A percentile compares a stretch with the other conserved stretches of the same genome.
phyloP scores from a whole-genome alignment of 2,797 vertebrate genomes.

The Sebastes melanostomus region DNA sequence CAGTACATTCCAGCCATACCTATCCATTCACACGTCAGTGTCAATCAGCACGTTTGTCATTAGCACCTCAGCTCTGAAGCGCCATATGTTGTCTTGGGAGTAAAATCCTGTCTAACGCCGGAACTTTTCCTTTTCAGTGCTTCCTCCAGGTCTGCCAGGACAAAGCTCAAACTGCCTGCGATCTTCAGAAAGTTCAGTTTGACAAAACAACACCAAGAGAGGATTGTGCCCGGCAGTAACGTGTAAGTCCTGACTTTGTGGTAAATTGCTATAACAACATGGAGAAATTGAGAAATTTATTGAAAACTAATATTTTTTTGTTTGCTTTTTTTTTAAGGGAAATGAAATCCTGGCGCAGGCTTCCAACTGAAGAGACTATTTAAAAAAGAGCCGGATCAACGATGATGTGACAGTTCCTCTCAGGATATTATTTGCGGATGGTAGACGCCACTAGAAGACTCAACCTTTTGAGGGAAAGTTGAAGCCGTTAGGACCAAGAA shows the following conservation, averaged over 20 bases:
- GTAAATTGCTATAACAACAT: fast-evolving
- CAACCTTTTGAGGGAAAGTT: slow-evolving; percentile 7
- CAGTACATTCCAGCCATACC: slow-evolving; percentile 37
- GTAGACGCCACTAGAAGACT: not conserved
- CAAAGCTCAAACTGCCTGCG: slow-evolving; percentile 70
- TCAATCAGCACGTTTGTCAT: slow-evolving; percentile 23
- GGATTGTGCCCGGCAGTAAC: slow-evolving; percentile 71
- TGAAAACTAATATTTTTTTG: not conserved
- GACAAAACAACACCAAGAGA: slow-evolving; percentile 67
- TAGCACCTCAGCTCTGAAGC: slow-evolving; percentile 37
- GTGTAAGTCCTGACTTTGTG: slow-evolving; percentile 70
- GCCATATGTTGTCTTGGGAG: not conserved
- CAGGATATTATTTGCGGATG: not conserved
- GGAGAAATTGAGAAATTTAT: too few relatives aligned
- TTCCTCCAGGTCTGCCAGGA: slow-evolving; percentile 40
- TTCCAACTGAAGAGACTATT: slow-evolving; percentile 60
- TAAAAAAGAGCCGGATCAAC: slow-evolving; percentile 3
- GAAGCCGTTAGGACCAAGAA: slow-evolving; percentile 16
- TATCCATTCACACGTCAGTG: slow-evolving; percentile 6
- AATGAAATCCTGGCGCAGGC: slow-evolving; percentile 80
- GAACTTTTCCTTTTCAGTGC: slow-evolving; percentile 37
- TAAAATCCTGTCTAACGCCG: not conserved
- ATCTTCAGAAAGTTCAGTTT: slow-evolving; percentile 76
- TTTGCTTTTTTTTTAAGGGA: slow-evolving; percentile 59
- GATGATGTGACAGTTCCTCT: not conserved